phyloP scores from a whole-genome alignment of 2,888 invertebrate species.

The Julus scandinavius region DNA sequence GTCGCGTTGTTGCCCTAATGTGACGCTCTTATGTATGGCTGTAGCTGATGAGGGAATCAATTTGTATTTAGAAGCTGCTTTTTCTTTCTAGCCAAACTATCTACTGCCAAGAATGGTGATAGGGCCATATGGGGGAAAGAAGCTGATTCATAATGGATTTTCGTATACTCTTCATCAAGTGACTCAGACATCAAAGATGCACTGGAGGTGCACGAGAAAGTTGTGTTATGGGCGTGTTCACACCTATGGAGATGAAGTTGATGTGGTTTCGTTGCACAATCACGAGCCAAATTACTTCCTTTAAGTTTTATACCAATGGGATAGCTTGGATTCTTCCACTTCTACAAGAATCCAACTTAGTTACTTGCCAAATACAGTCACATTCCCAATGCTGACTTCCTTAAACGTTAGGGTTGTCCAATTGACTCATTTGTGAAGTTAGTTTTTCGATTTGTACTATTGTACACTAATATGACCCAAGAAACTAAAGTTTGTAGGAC shows the following conservation, averaged over 20 bases:
- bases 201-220: neutral
- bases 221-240: neutral
- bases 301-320: neutral
- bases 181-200: neutral
- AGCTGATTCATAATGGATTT: neutral
- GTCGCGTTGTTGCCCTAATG: neutral
- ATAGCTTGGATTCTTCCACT: too few species aligned
- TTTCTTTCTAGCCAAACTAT: neutral
- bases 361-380: too few species aligned
- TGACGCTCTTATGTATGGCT: slow-evolving; percentile 10
- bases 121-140: neutral
- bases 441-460: too few species aligned
- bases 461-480: too few species aligned
- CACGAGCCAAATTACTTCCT: neutral
- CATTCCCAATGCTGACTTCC: too few species aligned
- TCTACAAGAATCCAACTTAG: neutral
- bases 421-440: too few species aligned
- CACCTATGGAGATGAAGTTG: neutral
- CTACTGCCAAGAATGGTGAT: neutral
- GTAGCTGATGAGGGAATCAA: neutral
- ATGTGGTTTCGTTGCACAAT: neutral
- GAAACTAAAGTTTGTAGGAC: too few species aligned
- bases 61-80: neutral
- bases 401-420: too few species aligned
- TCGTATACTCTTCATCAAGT: neutral